Percentiles rank a stretch among this genome's conserved stretches.
phyloP scores from a whole-genome alignment of 2,888 invertebrate species.

The Athrips mouffetella region DNA sequence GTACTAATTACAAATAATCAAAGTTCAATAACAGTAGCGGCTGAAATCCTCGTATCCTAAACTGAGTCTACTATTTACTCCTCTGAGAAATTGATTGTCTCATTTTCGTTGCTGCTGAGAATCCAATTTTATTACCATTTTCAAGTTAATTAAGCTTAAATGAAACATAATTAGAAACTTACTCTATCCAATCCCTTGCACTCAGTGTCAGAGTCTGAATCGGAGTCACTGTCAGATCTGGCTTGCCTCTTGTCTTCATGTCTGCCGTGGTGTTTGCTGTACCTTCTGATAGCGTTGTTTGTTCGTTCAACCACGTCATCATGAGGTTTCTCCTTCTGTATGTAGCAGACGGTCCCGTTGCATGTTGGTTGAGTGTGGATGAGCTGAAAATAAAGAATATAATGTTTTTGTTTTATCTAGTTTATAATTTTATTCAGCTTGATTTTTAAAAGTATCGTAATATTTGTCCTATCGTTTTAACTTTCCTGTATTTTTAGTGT shows the following conservation, averaged over 20 bases:
- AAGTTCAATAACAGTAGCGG: no score
- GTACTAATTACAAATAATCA: no score
- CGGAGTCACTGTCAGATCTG: conserved; percentile 75
- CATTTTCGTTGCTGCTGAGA: no score
- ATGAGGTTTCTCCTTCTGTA: conserved; percentile 40
- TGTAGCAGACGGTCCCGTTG: conserved; percentile 57
- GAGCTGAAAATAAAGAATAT: conserved; percentile 39
- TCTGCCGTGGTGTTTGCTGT: conserved; percentile 71
- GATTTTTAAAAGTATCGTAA: no score
- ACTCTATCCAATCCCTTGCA: conserved; percentile 73
- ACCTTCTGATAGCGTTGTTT: conserved; percentile 38
- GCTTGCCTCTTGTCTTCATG: conserved; percentile 63
- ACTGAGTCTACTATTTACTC: no score
- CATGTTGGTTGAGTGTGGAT: conserved; percentile 57
- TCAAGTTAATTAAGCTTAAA: no score
- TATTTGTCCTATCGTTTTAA: no score
- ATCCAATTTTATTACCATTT: no score
- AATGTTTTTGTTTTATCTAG: not conserved
- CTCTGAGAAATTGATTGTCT: no score
- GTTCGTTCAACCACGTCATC: conserved; percentile 36
- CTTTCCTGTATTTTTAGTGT: no score
- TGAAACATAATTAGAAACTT: no score
- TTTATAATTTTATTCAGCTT: not conserved
- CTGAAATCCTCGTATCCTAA: no score
- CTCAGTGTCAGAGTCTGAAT: conserved; percentile 77